Conservation (phyloP, 2,113 vertebrate genomes). For the Stigmatopora argus region DNA sequence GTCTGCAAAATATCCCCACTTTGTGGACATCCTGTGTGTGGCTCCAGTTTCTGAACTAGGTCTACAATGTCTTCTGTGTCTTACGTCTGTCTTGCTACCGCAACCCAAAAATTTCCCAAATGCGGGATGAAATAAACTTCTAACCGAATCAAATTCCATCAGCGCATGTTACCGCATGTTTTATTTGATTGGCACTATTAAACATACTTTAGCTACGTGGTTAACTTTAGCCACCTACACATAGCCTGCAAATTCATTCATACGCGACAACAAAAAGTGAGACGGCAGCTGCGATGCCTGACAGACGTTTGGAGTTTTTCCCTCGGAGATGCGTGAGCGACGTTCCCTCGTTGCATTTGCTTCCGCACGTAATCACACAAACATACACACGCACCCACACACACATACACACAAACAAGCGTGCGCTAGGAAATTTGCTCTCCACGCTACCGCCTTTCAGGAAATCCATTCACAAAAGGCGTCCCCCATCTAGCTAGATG, state of each 20-base stretch:
- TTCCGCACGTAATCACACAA: slow-evolving; percentile 29
- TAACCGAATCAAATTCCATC: neutral
- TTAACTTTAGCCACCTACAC: slow-evolving; percentile 12
- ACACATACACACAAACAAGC: no score
- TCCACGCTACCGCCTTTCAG: slow-evolving; percentile 45
- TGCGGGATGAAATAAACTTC: no score
- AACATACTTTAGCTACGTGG: slow-evolving; percentile 4
- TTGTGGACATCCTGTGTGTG: no score
- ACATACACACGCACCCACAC: no score
- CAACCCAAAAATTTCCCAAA: no score
- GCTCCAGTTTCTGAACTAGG: no score
- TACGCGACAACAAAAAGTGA: slow-evolving; percentile 24
- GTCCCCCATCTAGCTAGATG: slow-evolving; percentile 20
- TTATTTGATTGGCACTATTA: slow-evolving; percentile 8
- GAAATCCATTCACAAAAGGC: slow-evolving; percentile 51
- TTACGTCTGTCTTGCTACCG: no score
- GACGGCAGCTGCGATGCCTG: slow-evolving; percentile 32
- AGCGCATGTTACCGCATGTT: neutral
- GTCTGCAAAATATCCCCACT: no score
- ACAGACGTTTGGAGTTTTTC: slow-evolving; percentile 27
- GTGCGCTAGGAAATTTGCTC: slow-evolving; percentile 12
- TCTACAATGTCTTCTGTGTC: no score
- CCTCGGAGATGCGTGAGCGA: slow-evolving; percentile 18
- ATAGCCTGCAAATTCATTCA: neutral
- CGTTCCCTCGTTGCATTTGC: slow-evolving; percentile 29